Evolutionary conservation across 2,113 vertebrate genomes (phyloP).

Genomic region (Eurypyga helias): DNA sequence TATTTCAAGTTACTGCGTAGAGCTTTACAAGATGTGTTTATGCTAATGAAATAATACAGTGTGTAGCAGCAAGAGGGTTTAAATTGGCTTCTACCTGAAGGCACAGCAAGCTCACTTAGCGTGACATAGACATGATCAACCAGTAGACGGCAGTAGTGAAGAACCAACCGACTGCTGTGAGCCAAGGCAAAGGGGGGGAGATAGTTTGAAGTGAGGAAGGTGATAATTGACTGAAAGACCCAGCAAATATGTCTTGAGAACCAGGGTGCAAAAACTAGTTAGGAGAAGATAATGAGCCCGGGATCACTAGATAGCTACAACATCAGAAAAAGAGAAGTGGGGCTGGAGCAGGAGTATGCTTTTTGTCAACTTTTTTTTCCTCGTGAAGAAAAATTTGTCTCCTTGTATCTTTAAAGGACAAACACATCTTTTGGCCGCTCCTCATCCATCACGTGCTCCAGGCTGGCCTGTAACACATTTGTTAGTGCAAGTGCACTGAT

Average conservation of each 20-base stretch:
- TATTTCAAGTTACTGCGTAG: background rate
- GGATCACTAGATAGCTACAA: background rate
- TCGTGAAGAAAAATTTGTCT: background rate
- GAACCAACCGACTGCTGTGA: background rate
- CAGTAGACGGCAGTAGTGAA: background rate
- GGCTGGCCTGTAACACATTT: background rate
- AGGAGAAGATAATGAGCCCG: background rate
- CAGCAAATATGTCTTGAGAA: background rate
- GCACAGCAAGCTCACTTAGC: background rate
- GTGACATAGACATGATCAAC: rapidly evolving
- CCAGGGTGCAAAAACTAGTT: background rate
- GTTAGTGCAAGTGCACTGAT: background rate
- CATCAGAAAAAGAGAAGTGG: background rate
- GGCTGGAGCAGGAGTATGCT: background rate
- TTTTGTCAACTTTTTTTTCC: background rate
- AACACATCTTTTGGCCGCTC: background rate
- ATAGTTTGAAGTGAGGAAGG: background rate
- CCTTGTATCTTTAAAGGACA: background rate
- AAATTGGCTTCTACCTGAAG: background rate
- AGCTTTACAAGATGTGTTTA: background rate
- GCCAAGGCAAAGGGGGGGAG: background rate
- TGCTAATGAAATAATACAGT: background rate
- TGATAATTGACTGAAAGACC: background rate
- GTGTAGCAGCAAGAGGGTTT: background rate
- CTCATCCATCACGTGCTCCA: background rate